Evolutionary conservation across 2,797 vertebrate genomes (phyloP), one percentile per base, ranked within the genome.

Genomic region (Pelobates cultripes): DNA sequence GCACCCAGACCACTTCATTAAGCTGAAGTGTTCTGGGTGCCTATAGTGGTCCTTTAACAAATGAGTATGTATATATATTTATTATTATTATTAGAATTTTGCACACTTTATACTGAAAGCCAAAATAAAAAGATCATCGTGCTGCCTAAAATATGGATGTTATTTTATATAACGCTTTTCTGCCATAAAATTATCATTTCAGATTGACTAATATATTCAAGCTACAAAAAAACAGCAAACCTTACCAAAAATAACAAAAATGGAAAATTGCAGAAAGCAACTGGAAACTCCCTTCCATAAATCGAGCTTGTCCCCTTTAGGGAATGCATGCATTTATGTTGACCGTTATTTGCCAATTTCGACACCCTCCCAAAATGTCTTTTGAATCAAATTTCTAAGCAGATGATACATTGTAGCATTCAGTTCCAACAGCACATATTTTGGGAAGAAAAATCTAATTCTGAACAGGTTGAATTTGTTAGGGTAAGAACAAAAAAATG

Each of bases 21-120:
- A n/a, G n/a, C n/a, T n/a, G n/a, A n/a, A n/a, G n/a, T n/a, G n/a
- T n/a, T n/a, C n/a, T n/a, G n/a, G n/a, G n/a, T n/a, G n/a, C n/a
- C n/a, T n/a, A n/a, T n/a, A n/a, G n/a, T n/a, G n/a, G n/a, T n/a
- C n/a, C n/a, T n/a, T n/a, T 28, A 28, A 28, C 28, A 28, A 28
- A 28, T 28, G 28, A 28, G 28, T 28, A 28, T 28, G 28, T 28
- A 28, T 28, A 28, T 28, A 28, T 28, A 28, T 28, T 28, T 70
- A 75, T 63, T 42, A 70, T 76, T 15, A 75, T 81, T 81, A 80
- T n/a, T n/a, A n/a, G n/a, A n/a, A n/a, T 81, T 64, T 64, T 28
- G 69, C 42, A 43, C 69, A 7, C 8, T 55, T 68, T 14, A 43
- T 68, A 66, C 55, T 14, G 60, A 70, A 15, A 51, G 79, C 66